Base-by-base conservation (phyloP, 2,113 vertebrate species). In the Illadopsis cleaveri region DNA sequence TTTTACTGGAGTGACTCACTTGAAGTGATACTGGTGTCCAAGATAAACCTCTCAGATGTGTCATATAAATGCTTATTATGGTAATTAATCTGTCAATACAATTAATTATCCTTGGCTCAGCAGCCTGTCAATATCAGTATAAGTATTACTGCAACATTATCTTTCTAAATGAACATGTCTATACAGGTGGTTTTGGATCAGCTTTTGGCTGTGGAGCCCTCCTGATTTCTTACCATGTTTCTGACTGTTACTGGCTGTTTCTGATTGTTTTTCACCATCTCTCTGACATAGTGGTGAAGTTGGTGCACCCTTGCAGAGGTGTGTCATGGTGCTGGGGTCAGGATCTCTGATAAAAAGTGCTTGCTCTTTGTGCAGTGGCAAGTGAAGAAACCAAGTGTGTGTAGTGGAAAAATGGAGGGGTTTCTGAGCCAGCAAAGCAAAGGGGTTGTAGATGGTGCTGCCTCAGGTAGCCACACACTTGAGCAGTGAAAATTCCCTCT, bases 1-100 rank as follows among this genome's bases (percentile, higher is more conserved):
- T 90, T 92, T 47, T 96, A 54, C 75, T 66, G 31, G 71, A 78
- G 78, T 93, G 82, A 93, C 71, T 96, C 90, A 92, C 51, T 96
- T 81, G 58, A 90, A 83, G 54, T 47, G 65, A 50, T 87, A 22
- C 62, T 50, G 15, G n/a, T 80, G 68, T 89, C 60, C 3, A 2
- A 86, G 82, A 61, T 66, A 91, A 86, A 71, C 51, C 50, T 81
- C 51, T 73, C n/a, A 35, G 51, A 89, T 89, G 38, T 12, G 8
- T 94, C 71, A 47, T 18, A 22, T 28, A 37, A 83, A 48, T 77
- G 20, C 50, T 88, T 79, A 44, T 86, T 70, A 60, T 61, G 0
- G 0, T 82, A 82, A 80, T 82, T 95, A 42, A 69, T 71, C 64
- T 82, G 37, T 88, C 79, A 45, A 37, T 54, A 33, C 42, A 83